phyloP scores from a whole-genome alignment of 2,888 invertebrate genomes.

The Petrolisthes manimaculis region DNA sequence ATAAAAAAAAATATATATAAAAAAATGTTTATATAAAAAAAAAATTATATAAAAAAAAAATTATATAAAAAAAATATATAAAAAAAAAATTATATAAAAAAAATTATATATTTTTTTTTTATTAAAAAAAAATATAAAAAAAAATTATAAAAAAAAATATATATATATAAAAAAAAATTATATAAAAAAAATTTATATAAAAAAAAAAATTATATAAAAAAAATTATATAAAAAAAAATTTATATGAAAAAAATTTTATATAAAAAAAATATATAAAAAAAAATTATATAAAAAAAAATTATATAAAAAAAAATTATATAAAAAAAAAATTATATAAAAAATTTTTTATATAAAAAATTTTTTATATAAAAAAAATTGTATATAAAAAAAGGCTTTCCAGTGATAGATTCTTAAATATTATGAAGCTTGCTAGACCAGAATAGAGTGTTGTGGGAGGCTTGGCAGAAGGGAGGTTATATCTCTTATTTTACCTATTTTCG shows the following conservation, averaged over 20 bases:
- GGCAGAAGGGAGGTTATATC: too few relatives aligned
- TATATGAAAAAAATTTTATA: neutral
- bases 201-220: neutral
- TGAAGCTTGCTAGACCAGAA: too few relatives aligned
- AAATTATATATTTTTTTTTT: neutral
- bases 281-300: neutral
- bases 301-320: neutral
- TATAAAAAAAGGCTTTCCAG: neutral
- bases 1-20: neutral
- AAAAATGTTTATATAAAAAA: neutral
- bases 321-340: neutral
- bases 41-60: neutral
- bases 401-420: too few relatives aligned
- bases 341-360: neutral
- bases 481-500: too few relatives aligned
- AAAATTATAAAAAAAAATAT: neutral
- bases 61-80: neutral
- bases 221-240: neutral
- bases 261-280: neutral
- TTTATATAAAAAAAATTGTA: neutral
- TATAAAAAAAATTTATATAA: neutral
- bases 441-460: too few relatives aligned
- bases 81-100: neutral
- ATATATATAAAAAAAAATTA: neutral
- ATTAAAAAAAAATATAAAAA: neutral